Evolutionary conservation across 2,888 invertebrate species (phyloP).

Genomic region (Doris montereyensis): DNA sequence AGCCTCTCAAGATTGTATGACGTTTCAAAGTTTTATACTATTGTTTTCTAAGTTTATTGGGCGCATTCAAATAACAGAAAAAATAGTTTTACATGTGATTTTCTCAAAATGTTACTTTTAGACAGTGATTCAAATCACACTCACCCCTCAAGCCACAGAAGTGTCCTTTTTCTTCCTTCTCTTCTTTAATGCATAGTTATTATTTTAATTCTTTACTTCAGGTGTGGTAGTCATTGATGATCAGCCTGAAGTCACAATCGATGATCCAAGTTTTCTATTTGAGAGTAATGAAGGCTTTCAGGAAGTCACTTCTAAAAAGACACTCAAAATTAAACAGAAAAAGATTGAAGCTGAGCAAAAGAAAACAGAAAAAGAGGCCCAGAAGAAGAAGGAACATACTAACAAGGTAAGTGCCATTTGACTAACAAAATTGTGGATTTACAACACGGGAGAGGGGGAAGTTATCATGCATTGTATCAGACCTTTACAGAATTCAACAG

Average conservation of each 20-base stretch:
- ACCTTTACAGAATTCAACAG: no score
- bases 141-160: no score
- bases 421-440: no score
- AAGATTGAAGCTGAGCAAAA: constrained; percentile 72
- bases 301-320: constrained; percentile 86
- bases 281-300: constrained; percentile 80
- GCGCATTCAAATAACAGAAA: no score
- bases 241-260: constrained; percentile 74
- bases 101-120: no score
- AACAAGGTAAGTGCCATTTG: constrained; percentile 46
- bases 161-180: neutral
- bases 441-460: no score
- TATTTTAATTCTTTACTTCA: constrained; percentile 49
- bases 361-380: constrained; percentile 57
- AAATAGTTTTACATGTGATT: no score
- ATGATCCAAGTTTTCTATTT: constrained; percentile 73
- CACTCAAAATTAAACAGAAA: constrained; percentile 69
- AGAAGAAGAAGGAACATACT: constrained; percentile 44
- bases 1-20: no score
- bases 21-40: no score
- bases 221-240: constrained; percentile 76
- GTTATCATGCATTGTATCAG: no score
- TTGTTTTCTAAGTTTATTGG: no score
- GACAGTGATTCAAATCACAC: no score
- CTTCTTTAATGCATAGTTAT: neutral